Conservation (phyloP, 2,113 vertebrate species). For the Ptilorrhoa leucosticta region DNA sequence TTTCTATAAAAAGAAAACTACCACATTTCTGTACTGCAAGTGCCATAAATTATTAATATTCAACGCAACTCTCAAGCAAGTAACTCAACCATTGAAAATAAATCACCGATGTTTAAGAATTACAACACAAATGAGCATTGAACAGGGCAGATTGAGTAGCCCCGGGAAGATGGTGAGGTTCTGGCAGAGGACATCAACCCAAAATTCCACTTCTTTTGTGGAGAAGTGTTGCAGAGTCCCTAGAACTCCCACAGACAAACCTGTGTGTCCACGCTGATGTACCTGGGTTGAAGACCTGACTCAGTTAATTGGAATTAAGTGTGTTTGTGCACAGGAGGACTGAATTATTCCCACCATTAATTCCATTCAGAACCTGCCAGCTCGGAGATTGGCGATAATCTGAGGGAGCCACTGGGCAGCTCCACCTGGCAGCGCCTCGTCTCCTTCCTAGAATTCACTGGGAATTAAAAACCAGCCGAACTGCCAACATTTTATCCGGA, state of each 20-base stretch:
- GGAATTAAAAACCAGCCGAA: not conserved
- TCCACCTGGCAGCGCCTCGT: not conserved
- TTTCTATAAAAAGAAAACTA: not conserved
- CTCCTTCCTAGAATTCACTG: not conserved
- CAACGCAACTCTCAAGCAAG: not conserved
- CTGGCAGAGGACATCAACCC: not conserved
- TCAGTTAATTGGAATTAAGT: not conserved
- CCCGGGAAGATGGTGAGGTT: not conserved
- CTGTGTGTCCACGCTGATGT: not conserved
- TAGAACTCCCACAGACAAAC: not conserved
- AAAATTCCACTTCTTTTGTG: not conserved
- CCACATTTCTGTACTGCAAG: not conserved
- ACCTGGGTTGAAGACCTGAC: not conserved
- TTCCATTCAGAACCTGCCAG: not conserved
- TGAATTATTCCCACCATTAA: not conserved
- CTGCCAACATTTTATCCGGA: not conserved
- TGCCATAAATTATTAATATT: not conserved
- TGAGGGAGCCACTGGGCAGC: not conserved
- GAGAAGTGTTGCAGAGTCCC: not conserved
- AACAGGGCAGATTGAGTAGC: not conserved
- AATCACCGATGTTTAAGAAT: not conserved
- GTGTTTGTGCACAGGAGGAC: not conserved
- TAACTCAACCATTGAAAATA: not conserved
- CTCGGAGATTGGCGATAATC: not conserved
- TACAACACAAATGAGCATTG: not conserved